Percentiles rank a stretch among this genome's conserved stretches.
phyloP scores from a whole-genome alignment of 2,797 vertebrate genomes.

The Synaphobranchus kaupii region DNA sequence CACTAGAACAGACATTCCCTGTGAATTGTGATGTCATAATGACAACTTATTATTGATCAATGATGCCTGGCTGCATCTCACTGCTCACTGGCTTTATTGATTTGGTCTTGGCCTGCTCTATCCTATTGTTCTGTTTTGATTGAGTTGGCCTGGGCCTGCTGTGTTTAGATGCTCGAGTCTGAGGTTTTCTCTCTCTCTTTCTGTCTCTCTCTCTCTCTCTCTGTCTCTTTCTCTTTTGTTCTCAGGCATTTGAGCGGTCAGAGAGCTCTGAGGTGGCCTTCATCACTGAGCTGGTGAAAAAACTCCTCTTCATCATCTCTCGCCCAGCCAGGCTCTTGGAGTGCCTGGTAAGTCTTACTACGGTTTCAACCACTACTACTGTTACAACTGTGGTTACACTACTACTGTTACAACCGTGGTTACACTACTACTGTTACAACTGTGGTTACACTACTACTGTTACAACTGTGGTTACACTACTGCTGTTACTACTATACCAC shows the following conservation, averaged over 20 bases:
- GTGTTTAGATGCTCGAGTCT: not conserved
- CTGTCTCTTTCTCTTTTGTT: not conserved
- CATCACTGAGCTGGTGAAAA: constrained; percentile 81
- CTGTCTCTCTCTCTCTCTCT: constrained; percentile 13
- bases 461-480: no score
- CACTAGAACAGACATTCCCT: not conserved
- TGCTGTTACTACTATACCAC: not conserved
- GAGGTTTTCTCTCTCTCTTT: not conserved
- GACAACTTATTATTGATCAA: not conserved
- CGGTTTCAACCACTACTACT: not conserved
- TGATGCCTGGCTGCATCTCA: not conserved
- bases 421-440: not conserved
- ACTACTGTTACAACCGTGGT: no score
- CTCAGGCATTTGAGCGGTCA: constrained; percentile 79
- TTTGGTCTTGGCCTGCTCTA: constrained; percentile 20
- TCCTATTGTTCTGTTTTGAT: constrained; percentile 42
- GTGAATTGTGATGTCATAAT: not conserved
- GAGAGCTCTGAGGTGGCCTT: constrained; percentile 81
- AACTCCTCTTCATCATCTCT: constrained; percentile 81
- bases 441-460: no score
- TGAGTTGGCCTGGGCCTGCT: constrained; percentile 36
- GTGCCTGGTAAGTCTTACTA: constrained; percentile 73
- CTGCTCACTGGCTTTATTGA: not conserved
- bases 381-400: no score
- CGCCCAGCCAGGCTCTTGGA: constrained; percentile 78